These are phyloP conservation scores for Acleris literana DNA, from an alignment of 2,888 invertebrate species.

Conservation along the genomic window DNA sequence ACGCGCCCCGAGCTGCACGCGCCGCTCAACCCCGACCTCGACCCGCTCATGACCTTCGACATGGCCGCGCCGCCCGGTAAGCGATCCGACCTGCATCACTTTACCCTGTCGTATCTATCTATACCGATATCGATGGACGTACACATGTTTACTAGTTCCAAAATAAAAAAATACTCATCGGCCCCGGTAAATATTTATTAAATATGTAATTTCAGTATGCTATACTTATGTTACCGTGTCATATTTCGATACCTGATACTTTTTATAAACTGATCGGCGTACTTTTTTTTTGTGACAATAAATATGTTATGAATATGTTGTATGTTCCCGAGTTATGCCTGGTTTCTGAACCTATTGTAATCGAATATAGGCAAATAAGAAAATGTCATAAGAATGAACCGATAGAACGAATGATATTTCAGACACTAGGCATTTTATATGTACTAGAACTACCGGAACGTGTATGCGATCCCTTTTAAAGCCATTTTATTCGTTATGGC, in stretches of 20 bases:
- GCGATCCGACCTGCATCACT: conserved; percentile 38
- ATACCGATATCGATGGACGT: no score
- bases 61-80: conserved; percentile 85
- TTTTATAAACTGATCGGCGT: conserved; percentile 1
- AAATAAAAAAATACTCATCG: background rate
- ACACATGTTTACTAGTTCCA: background rate
- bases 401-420: background rate
- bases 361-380: no score
- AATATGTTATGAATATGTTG: conserved; percentile 4
- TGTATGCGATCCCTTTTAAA: conserved; percentile 21
- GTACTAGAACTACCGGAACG: conserved; percentile 16
- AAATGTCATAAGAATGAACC: no score
- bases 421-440: conserved; percentile 23
- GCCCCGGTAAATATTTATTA: background rate
- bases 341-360: conserved; percentile 8
- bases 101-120: background rate
- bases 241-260: background rate
- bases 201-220: background rate
- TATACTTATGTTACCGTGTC: background rate
- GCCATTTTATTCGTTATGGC: background rate
- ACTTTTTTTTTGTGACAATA: conserved; percentile 1
- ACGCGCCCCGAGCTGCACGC: conserved; percentile 77
- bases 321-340: conserved; percentile 14
- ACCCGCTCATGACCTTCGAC: conserved; percentile 87
- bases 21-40: conserved; percentile 85